Conservation (phyloP, 1,140 invertebrate genomes). For the Steinernema khuongi region DNA sequence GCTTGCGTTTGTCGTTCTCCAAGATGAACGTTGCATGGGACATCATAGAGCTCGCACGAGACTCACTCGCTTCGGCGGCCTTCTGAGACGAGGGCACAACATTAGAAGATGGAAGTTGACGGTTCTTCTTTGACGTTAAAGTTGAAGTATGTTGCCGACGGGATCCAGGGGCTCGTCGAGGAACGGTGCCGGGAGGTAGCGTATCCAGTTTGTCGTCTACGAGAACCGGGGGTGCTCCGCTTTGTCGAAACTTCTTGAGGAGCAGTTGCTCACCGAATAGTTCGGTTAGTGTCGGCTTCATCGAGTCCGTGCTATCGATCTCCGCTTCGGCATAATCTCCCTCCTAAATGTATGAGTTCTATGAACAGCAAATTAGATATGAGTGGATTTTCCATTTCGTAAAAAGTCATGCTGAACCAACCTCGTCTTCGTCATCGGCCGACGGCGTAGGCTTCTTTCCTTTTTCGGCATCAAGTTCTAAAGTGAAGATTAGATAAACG, state of each 20-base stretch:
- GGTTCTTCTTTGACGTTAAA: not conserved
- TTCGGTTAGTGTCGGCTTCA: constrained; percentile 43
- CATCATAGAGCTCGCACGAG: constrained; percentile 39
- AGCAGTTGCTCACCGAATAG: constrained; percentile 47
- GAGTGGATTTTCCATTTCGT: too few relatives aligned
- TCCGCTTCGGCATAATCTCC: constrained; percentile 52
- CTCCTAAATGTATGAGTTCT: too few relatives aligned
- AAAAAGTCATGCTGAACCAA: not conserved
- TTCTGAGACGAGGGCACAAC: constrained; percentile 12
- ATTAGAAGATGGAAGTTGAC: not conserved
- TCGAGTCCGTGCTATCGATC: constrained; percentile 44
- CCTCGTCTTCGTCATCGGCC: not conserved
- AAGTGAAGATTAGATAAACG: not conserved
- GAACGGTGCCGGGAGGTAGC: constrained; percentile 16
- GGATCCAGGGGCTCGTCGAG: not conserved
- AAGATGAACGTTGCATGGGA: constrained; percentile 51
- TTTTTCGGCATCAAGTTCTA: not conserved
- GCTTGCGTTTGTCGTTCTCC: constrained; percentile 48
- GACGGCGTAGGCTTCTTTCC: not conserved
- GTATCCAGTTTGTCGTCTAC: constrained; percentile 21
- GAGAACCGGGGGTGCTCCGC: constrained; percentile 16
- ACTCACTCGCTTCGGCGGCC: constrained; percentile 16
- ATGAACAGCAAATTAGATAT: too few relatives aligned
- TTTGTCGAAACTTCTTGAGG: constrained; percentile 19
- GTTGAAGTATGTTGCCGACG: not conserved